Percentiles rank a stretch among this genome's conserved stretches.
phyloP scores from a whole-genome alignment of 2,888 invertebrate species.

The Lamproptera curius region DNA sequence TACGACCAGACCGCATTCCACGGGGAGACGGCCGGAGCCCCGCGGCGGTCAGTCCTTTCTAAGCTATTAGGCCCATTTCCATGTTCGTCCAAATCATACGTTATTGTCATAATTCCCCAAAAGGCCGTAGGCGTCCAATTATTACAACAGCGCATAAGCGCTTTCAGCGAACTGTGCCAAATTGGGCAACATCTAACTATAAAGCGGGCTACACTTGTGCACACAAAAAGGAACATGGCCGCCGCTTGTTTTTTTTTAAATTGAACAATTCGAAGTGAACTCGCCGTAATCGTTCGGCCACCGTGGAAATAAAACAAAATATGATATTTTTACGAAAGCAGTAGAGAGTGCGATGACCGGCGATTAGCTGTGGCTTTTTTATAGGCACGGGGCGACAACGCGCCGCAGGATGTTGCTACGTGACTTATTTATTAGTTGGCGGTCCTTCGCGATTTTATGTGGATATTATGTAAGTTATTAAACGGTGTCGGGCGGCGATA shows the following conservation, averaged over 20 bases:
- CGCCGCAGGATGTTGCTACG: constrained; percentile 61
- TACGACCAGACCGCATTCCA: constrained; percentile 24
- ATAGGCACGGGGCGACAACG: constrained; percentile 35
- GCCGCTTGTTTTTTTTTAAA: constrained; percentile 47
- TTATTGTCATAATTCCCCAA: constrained; percentile 24
- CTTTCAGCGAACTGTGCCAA: constrained; percentile 33
- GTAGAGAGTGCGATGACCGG: constrained; percentile 64
- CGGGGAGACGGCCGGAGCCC: constrained; percentile 25
- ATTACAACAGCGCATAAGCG: constrained; percentile 21
- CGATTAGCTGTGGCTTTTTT: constrained; percentile 62
- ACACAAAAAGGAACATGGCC: constrained; percentile 44
- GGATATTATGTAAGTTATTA: constrained; percentile 9
- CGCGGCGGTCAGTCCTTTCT: constrained; percentile 42
- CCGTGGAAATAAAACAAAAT: constrained; percentile 35
- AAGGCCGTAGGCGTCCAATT: constrained; percentile 28
- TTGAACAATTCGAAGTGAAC: too few species aligned
- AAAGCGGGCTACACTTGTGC: constrained; percentile 52
- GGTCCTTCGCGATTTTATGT: constrained; percentile 35
- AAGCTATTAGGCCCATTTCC: constrained; percentile 47
- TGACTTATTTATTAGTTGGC: constrained; percentile 55
- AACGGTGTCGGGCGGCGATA: constrained; percentile 31
- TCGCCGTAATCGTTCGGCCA: constrained; percentile 48
- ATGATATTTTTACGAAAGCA: constrained; percentile 42
- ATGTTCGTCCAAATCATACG: constrained; percentile 58
- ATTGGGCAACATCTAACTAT: constrained; percentile 52